phyloP scores from a whole-genome alignment of 2,888 invertebrate species.

The Cantharis rufa region DNA sequence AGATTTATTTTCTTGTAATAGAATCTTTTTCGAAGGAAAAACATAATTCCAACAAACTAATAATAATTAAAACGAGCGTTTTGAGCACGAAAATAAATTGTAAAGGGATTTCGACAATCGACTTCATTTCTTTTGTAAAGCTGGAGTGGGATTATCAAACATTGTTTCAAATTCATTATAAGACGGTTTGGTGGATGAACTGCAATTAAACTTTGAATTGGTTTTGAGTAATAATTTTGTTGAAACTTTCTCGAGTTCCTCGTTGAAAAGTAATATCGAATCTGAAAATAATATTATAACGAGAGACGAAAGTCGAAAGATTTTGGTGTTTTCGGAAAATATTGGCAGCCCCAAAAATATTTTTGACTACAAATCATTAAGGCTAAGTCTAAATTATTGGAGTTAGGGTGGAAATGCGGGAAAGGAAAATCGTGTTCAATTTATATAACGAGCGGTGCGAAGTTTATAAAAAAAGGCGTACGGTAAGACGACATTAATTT shows the following conservation, averaged over 20 bases:
- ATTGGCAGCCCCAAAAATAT: not conserved
- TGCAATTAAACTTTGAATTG: conserved; percentile 8
- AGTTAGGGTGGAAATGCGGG: not conserved
- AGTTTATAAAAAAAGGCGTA: not conserved
- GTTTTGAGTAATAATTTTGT: conserved; percentile 7
- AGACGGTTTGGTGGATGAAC: conserved; percentile 1
- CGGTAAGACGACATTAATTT: not conserved
- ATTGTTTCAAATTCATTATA: conserved; percentile 2
- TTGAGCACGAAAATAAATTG: not conserved
- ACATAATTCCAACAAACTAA: not conserved
- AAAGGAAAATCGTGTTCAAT: not conserved
- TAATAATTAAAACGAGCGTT: not conserved
- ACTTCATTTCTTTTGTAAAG: not conserved
- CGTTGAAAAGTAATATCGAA: not conserved
- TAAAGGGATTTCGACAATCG: not conserved
- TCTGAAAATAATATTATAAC: not conserved
- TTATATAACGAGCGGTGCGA: not conserved
- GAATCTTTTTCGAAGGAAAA: not conserved
- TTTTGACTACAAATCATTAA: not conserved
- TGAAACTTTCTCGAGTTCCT: not conserved
- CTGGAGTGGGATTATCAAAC: not conserved
- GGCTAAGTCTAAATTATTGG: not conserved
- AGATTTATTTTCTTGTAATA: not conserved
- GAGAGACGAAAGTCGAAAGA: not conserved
- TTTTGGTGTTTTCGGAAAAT: not conserved